Base-by-base conservation (phyloP, 2,888 invertebrate genomes). In the Sinhomidia bicolor region DNA sequence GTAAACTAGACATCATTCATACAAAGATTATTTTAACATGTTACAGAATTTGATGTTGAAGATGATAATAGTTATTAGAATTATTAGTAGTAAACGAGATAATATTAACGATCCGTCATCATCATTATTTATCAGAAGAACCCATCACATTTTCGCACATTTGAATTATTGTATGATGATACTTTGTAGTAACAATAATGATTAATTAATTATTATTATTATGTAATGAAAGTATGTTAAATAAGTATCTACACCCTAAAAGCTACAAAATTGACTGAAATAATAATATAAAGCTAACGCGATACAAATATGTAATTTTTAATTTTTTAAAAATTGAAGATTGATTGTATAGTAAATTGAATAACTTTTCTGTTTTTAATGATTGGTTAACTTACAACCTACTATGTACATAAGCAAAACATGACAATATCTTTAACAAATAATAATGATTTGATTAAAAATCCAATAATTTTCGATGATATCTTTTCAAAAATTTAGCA, bases 321-420 rank as follows among this genome's bases (percentile, higher is more conserved):
- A 2, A 17, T 32, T n/a, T 1, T 62, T 74, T 74, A 74, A 74
- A 74, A 74, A 74, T 74, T 74, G 44, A 26, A 74, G 71, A 74
- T 74, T 74, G 71, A 74, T 74, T 74, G 71, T 74, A 74, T 65
- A 5, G 9, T 60, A 65, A 6, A 4, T 32, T 29, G 14, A 60
- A 60, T 6, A 14, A 10, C 4, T 41, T 17, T 32, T 54, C 3
- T 7, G 14, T 36, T 9, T n/a, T 29, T 17, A 74, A 74, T 74
- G 68, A 68, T 68, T 74, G 47, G 41, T 47, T 47, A 23, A 23
- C 9, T 36, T 26, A 71, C n/a, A 65, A 6, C 7, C 51, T 57
- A 79, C 41, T 80, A 78, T 78, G 7, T 68, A 65, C 41, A 62
- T 47, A 82, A 82, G 47, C 68, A 47, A 23, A 47, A 82, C 47